phyloP scores from a whole-genome alignment of 1,140 invertebrate genomes.

The Drosophila ananassae region DNA sequence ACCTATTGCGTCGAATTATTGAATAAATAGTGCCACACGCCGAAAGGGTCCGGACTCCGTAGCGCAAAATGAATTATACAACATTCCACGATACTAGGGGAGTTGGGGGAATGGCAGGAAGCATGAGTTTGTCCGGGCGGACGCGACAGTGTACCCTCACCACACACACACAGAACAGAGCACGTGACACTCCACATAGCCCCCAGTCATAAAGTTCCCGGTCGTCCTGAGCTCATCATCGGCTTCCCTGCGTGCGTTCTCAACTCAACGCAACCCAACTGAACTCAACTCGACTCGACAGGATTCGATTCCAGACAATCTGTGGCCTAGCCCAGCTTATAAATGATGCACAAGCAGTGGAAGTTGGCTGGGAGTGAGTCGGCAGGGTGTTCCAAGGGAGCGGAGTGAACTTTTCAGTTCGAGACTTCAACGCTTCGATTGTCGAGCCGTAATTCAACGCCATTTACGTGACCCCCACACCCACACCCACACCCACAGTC shows the following conservation, averaged over 20 bases:
- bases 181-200: slow-evolving; percentile 52
- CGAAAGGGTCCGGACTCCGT: slow-evolving; percentile 52
- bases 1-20: slow-evolving; percentile 64
- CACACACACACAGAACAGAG: neutral
- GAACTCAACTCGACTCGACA: slow-evolving; percentile 18
- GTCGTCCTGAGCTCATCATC: slow-evolving; percentile 75
- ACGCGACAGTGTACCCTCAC: neutral
- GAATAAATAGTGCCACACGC: slow-evolving; percentile 76
- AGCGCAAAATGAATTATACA: slow-evolving; percentile 72
- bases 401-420: slow-evolving; percentile 75
- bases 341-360: slow-evolving; percentile 71
- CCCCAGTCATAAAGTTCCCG: slow-evolving; percentile 64
- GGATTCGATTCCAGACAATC: slow-evolving; percentile 66
- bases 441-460: slow-evolving; percentile 81
- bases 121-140: slow-evolving; percentile 6
- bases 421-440: slow-evolving; percentile 81
- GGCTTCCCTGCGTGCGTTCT: slow-evolving; percentile 64
- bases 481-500: slow-evolving; percentile 29
- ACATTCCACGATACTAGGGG: slow-evolving; percentile 6
- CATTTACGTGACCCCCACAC: slow-evolving; percentile 69
- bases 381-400: slow-evolving; percentile 9
- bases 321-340: slow-evolving; percentile 79
- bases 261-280: slow-evolving; percentile 13
- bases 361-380: neutral
- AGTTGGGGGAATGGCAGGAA: slow-evolving; percentile 11